Conservation (phyloP, 2,888 invertebrate species). For the Digitonthophagus gazella region DNA sequence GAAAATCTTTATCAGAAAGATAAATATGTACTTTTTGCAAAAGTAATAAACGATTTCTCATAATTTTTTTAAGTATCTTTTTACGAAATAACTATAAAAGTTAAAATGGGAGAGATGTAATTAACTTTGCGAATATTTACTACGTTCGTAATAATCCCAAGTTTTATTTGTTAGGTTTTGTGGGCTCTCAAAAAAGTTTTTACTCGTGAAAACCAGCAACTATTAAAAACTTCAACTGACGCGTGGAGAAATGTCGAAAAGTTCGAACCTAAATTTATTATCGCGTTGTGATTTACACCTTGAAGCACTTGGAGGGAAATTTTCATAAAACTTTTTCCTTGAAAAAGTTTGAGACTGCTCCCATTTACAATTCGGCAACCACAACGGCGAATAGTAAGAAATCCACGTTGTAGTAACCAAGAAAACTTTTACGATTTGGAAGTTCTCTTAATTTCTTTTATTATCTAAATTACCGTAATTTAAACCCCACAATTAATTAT, state of each 20-base stretch:
- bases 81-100: background rate
- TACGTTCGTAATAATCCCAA: background rate
- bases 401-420: background rate
- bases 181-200: background rate
- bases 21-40: background rate
- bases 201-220: background rate
- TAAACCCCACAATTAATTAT: background rate
- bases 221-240: background rate
- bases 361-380: background rate
- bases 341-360: background rate
- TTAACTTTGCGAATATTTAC: background rate
- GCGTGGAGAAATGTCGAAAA: background rate
- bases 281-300: background rate
- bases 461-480: background rate
- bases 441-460: background rate
- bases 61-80: no score
- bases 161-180: no score
- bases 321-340: background rate
- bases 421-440: background rate
- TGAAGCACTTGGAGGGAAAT: background rate
- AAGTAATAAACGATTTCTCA: no score
- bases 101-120: background rate
- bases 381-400: background rate
- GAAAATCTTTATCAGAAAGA: background rate
- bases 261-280: background rate